Conservation (phyloP, 1,140 invertebrate genomes). For the Ostrea denselamellosa region DNA sequence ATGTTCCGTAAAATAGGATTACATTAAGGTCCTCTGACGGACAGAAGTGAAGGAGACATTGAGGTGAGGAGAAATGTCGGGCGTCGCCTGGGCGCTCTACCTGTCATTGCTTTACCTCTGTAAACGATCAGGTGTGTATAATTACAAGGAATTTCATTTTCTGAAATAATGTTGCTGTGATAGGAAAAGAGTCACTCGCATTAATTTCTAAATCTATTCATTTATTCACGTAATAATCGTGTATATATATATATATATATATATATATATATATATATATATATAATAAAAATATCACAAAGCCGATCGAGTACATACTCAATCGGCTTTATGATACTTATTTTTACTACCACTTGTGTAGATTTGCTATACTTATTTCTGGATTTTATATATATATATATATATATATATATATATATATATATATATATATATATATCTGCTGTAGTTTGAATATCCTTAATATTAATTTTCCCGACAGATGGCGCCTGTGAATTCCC, state of each 20-base stretch:
- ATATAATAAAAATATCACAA: too few relatives aligned
- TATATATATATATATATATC: not conserved
- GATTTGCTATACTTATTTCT: too few relatives aligned
- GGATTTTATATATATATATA: too few relatives aligned
- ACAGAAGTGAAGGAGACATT: not conserved
- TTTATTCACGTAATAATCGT: too few relatives aligned
- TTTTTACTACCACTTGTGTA: too few relatives aligned
- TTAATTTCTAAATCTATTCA: too few relatives aligned
- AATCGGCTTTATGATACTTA: too few relatives aligned
- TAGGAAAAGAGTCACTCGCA: too few relatives aligned
- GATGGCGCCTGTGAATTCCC: slow-evolving; percentile 43
- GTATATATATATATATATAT: too few relatives aligned
- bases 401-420: not conserved
- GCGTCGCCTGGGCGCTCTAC: not conserved
- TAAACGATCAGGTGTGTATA: not conserved
- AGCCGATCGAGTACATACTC: too few relatives aligned
- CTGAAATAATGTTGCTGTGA: too few relatives aligned
- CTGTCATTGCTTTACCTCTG: not conserved
- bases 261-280: too few relatives aligned
- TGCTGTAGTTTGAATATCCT: not conserved
- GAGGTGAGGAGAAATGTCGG: not conserved
- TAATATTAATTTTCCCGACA: not conserved
- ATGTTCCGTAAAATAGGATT: not conserved
- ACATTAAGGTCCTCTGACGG: not conserved
- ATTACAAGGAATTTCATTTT: not conserved